Conservation (phyloP, 2,888 invertebrate genomes). For the Watsonalla cultraria region DNA sequence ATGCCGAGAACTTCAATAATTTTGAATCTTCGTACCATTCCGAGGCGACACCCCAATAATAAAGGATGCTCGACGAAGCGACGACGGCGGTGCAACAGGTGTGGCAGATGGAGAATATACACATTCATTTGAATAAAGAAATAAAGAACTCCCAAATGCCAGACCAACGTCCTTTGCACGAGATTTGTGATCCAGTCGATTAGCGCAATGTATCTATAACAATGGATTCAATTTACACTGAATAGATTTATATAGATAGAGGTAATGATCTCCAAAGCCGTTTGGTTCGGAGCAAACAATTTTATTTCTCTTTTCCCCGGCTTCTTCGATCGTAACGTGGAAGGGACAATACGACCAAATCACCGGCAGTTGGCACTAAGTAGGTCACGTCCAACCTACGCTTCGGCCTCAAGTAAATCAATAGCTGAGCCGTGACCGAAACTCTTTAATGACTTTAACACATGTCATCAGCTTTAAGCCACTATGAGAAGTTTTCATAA, state of each 20-base stretch:
- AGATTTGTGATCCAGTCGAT: background rate
- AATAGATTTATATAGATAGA: too few species aligned
- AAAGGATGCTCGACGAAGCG: background rate
- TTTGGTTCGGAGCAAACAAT: background rate
- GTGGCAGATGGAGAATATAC: background rate
- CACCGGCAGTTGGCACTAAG: slow-evolving; percentile 17
- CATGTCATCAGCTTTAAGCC: slow-evolving; percentile 2
- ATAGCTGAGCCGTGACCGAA: slow-evolving; percentile 15
- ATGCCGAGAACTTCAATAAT: background rate
- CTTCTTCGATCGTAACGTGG: slow-evolving; percentile 8
- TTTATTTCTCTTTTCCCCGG: slow-evolving; percentile 8
- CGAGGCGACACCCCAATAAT: background rate
- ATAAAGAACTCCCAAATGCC: background rate
- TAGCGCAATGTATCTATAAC: background rate
- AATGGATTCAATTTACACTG: too few species aligned
- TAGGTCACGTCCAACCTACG: slow-evolving; percentile 29
- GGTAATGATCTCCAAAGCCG: background rate
- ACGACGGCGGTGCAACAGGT: background rate
- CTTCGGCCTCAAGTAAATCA: slow-evolving; percentile 25
- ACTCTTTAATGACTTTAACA: slow-evolving; percentile 1
- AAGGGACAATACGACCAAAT: slow-evolving; percentile 23
- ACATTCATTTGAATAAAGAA: background rate
- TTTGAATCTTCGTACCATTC: background rate
- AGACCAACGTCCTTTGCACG: background rate
- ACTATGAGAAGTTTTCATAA: too few species aligned